Conservation (phyloP, 1,140 invertebrate genomes). For the Lineus longissimus region DNA sequence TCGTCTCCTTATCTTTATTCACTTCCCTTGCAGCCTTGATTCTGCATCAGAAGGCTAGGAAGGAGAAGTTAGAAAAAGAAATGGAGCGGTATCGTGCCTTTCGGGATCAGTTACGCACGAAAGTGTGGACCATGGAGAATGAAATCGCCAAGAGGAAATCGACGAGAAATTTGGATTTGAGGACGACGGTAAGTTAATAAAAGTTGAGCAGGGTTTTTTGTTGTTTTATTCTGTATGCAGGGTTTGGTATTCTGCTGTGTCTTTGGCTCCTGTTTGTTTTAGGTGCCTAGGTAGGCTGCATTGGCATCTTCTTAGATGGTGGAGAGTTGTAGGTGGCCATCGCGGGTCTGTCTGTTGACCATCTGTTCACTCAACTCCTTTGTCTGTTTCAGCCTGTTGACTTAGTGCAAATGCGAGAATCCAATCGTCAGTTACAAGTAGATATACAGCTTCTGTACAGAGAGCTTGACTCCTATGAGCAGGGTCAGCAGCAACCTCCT, state of each 20-base stretch:
- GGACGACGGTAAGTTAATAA: too few relatives aligned
- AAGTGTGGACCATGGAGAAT: neutral
- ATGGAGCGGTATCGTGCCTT: neutral
- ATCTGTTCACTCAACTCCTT: too few relatives aligned
- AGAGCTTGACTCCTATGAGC: constrained; percentile 41
- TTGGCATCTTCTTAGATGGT: too few relatives aligned
- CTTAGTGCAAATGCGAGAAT: constrained; percentile 29
- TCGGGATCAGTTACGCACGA: neutral
- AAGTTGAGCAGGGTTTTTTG: too few relatives aligned
- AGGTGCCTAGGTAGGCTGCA: too few relatives aligned
- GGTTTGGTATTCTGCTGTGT: too few relatives aligned
- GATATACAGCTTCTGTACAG: constrained; percentile 37
- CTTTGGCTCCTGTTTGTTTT: too few relatives aligned
- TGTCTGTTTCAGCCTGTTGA: constrained; percentile 27
- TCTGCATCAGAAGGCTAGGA: constrained; percentile 3
- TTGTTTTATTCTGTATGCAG: too few relatives aligned
- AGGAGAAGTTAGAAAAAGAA: neutral
- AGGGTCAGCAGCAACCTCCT: constrained; percentile 39
- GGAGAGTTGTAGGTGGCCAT: too few relatives aligned
- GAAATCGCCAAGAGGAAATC: neutral
- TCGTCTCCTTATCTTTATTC: neutral
- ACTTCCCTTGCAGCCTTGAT: constrained; percentile 48
- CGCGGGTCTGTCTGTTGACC: too few relatives aligned
- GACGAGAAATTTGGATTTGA: too few relatives aligned
- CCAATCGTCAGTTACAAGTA: constrained; percentile 32